Evolutionary conservation across 2,113 vertebrate species (phyloP), one percentile per base, ranked within the genome.

Genomic region (Cnemophilus loriae): DNA sequence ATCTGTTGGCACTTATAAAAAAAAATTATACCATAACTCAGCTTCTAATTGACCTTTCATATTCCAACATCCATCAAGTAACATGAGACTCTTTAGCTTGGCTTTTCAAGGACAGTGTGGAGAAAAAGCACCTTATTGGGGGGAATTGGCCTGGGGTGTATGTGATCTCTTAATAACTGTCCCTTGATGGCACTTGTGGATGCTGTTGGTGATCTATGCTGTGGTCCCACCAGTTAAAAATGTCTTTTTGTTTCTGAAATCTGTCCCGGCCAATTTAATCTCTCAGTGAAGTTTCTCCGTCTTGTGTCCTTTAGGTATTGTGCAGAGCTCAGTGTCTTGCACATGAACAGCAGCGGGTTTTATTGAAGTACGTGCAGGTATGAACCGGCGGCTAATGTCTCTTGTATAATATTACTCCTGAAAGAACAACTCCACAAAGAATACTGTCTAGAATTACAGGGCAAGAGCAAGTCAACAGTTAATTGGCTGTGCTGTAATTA

Each of bases 401-500:
- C 71, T 44, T 81, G 67, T 67, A 95, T 63, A 86, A 88, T 95
- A 83, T 88, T 83, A 73, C 75, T 95, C 79, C 71, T 93, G 85
- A 69, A 95, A 96, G 76, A 95, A 97, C 73, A 96, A 76, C 69
- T 96, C 80, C 95, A 84, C 73, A 53, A 96, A 96, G 90, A 93
- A 93, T 94, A 84, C 80, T 89, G 80, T 84, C 86, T 96, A 81
- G 80, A 94, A 93, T 92, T 92, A 92, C 88, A 95, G 90, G 93
- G 88, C 94, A 96, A 84, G 93, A 96, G 92, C 86, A 92, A 96
- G 93, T 92, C 92, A 97, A 95, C 86, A 94, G 93, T 96, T 96
- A 96, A 97, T 96, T 97, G 88, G 83, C 73, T 93, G 88, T 86
- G 78, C 93, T 96, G 92, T 96, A 96, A 95, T 95, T 97, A 94